Evolutionary conservation across 1,140 invertebrate species (phyloP).

Genomic region (Dinoponera quadriceps): DNA sequence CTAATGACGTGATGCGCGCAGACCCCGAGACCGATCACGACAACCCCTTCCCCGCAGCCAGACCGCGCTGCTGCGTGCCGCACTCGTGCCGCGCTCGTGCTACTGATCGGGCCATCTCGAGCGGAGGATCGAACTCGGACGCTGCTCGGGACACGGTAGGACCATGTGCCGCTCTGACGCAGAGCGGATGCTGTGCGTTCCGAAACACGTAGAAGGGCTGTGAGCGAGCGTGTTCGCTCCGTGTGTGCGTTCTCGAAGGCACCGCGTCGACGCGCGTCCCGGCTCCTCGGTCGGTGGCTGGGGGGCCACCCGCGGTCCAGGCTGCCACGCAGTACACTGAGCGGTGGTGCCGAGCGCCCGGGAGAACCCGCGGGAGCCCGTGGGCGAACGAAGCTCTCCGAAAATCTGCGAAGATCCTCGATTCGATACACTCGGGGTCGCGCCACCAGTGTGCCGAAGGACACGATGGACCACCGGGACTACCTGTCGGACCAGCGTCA

Average conservation of each 20-base stretch:
- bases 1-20: background rate
- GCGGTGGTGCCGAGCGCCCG: slow-evolving; percentile 67
- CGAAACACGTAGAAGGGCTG: slow-evolving; percentile 30
- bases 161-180: slow-evolving; percentile 42
- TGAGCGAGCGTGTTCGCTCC: background rate
- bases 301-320: slow-evolving; percentile 70
- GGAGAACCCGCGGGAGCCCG: slow-evolving; percentile 71
- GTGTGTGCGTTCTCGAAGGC: slow-evolving; percentile 54
- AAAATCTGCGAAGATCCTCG: slow-evolving; percentile 83
- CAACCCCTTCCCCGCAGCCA: background rate
- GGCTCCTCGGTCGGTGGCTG: slow-evolving; percentile 56
- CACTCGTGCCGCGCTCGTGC: slow-evolving; percentile 21
- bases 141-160: slow-evolving; percentile 11
- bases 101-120: slow-evolving; percentile 43
- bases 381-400: slow-evolving; percentile 77
- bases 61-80: slow-evolving; percentile 5
- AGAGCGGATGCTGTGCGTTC: slow-evolving; percentile 31
- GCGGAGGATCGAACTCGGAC: slow-evolving; percentile 14
- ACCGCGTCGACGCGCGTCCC: slow-evolving; percentile 53
- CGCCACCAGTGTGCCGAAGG: slow-evolving; percentile 64
- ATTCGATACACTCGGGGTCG: slow-evolving; percentile 77
- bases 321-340: slow-evolving; percentile 73
- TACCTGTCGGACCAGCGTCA: slow-evolving; percentile 49
- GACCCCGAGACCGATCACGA: slow-evolving; percentile 24
- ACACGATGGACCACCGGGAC: slow-evolving; percentile 60